Base-by-base conservation (phyloP, 2,888 invertebrate genomes). In the Hyposoter didymator region DNA sequence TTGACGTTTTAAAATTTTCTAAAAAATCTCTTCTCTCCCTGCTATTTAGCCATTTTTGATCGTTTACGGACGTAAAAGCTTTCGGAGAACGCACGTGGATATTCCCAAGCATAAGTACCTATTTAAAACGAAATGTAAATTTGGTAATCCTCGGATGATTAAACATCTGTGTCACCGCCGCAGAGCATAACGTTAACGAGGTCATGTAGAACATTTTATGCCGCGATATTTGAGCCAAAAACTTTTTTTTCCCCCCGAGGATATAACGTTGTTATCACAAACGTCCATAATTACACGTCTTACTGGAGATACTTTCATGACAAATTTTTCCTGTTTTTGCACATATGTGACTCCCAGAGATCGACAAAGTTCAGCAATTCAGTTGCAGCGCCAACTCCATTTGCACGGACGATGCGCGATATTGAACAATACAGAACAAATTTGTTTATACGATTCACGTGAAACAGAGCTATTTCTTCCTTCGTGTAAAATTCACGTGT, bases 361-460 rank as follows among this genome's bases (percentile, higher is more conserved):
- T 78, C 47, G 69, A 69, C 84, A 78, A 78, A 84, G 81, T 84
- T 81, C 62, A 12, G 81, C 55, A 73, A 59, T 81, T 59, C 67
- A 22, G 49, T 64, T 19, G 45, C 49, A 70, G 69, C 39, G 59
- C 62, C 49, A 79, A 55, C 19, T 35, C 62, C 12, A 81, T 84
- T 84, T 78, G 43, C 84, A 84, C 39, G 10, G 10, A 39, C 81
- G n/a, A 80, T 73, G 62, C 59, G n/a, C 3, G 59, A 19, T 67
- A 73, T 78, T 80, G 47, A 80, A 73, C 76, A 22, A 28, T 39
- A 39, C 62, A 49, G 76, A 76, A 81, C 73, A 73, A 81, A 84
- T 84, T 84, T 12, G 55, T 59, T 73, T 19, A 45, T 73, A 76
- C 17, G 55, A 45, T 35, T 70, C 19, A 72, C 59, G 22, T 10